phyloP scores from a whole-genome alignment of 92 coral and sea anemone genomes.

The Epizoanthus stellaris region DNA sequence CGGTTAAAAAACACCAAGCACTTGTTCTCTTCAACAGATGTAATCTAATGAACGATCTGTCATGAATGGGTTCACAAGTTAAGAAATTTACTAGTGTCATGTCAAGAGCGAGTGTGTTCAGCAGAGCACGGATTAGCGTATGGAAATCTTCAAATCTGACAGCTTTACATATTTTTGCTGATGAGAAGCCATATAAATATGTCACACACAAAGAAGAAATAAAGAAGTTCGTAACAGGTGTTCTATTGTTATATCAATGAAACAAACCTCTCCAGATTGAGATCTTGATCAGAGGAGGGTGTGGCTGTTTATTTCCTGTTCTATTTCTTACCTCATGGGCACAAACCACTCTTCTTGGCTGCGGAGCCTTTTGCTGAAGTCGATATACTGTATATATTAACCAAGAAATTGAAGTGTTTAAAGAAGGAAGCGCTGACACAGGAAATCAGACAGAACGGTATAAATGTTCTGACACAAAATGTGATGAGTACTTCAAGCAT shows the following conservation, averaged over 20 bases:
- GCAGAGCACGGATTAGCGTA: no score
- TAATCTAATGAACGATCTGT: no score
- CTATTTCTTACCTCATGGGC: conserved; percentile 74
- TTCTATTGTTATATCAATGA: neutral
- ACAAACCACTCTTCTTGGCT: conserved; percentile 84
- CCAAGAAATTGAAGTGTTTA: conserved; percentile 7
- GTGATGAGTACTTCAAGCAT: neutral
- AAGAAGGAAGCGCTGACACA: neutral
- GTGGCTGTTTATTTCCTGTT: neutral
- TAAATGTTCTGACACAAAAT: neutral
- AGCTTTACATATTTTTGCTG: neutral
- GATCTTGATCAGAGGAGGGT: conserved; percentile 7
- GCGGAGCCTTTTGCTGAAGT: conserved; percentile 92
- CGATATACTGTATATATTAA: conserved; percentile 73
- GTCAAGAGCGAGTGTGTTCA: no score
- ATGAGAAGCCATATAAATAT: neutral
- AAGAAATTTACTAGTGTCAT: no score
- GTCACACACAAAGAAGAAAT: neutral
- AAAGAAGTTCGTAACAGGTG: conserved; percentile 24
- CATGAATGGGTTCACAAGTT: no score
- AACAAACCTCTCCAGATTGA: no score
- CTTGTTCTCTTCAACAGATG: no score
- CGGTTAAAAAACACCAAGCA: no score
- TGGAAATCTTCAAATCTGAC: neutral
- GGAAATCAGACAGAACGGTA: conserved; percentile 3